Percentiles rank a stretch among this genome's conserved stretches.
Conservation (phyloP, 2,797 vertebrate genomes). For the Phoebastria nigripes region DNA sequence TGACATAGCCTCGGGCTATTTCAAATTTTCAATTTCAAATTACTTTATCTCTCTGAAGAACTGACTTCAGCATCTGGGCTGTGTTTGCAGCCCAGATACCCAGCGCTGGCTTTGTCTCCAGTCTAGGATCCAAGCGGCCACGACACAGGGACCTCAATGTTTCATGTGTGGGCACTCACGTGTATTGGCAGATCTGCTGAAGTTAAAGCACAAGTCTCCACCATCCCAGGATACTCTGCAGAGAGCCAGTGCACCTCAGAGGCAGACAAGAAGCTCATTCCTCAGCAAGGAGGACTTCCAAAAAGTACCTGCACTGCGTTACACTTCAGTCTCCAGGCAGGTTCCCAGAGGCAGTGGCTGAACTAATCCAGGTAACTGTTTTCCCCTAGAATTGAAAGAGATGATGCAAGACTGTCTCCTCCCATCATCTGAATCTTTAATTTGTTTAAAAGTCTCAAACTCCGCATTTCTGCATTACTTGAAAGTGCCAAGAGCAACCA, state of each 20-base stretch:
- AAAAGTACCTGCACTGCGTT: neutral
- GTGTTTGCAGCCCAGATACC: neutral
- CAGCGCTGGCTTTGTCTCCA: neutral
- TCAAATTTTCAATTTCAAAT: neutral
- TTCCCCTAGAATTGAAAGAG: neutral
- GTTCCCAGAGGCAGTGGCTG: neutral
- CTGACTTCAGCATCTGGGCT: neutral
- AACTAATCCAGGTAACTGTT: neutral
- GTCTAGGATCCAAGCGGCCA: neutral
- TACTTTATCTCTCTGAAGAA: neutral
- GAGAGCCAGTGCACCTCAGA: neutral
- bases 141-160: rapidly evolving
- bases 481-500: neutral
- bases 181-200: neutral
- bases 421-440: neutral
- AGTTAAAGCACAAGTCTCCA: neutral
- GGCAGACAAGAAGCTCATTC: neutral
- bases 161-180: rapidly evolving
- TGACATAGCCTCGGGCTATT: neutral
- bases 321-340: neutral
- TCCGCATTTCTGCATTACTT: neutral
- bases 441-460: neutral
- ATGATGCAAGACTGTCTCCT: neutral
- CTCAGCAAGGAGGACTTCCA: neutral
- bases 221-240: neutral